Evolutionary conservation across 1,140 invertebrate genomes (phyloP).

Genomic region (Steinernema feltiae): DNA sequence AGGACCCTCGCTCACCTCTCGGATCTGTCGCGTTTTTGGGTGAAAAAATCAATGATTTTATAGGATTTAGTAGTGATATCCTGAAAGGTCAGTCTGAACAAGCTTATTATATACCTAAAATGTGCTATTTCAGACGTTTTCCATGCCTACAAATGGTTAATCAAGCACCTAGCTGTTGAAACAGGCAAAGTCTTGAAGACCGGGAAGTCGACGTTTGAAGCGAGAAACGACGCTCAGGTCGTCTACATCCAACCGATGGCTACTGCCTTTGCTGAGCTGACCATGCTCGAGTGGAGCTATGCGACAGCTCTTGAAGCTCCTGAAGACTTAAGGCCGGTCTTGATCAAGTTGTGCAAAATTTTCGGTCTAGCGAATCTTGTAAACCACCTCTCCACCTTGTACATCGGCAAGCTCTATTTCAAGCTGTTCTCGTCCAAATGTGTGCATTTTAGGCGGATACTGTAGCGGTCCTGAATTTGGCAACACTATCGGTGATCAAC

Average conservation of each 20-base stretch:
- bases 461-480: slow-evolving; percentile 34
- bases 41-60: not conserved
- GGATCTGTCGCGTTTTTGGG: slow-evolving; percentile 24
- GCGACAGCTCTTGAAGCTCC: not conserved
- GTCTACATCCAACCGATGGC: slow-evolving; percentile 1
- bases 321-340: slow-evolving; percentile 60
- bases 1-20: slow-evolving; percentile 2
- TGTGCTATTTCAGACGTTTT: too few relatives aligned
- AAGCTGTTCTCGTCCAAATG: too few relatives aligned
- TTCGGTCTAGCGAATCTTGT: slow-evolving; percentile 71
- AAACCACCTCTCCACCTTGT: slow-evolving; percentile 70
- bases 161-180: slow-evolving; percentile 18
- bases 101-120: slow-evolving; percentile 12
- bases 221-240: slow-evolving; percentile 31
- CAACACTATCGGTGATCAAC: not conserved
- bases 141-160: slow-evolving; percentile 31
- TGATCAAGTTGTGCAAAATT: slow-evolving; percentile 67
- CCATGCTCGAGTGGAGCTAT: slow-evolving; percentile 26
- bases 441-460: slow-evolving; percentile 48
- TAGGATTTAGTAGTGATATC: not conserved
- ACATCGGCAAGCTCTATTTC: slow-evolving; percentile 63
- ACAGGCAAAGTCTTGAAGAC: slow-evolving; percentile 16
- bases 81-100: not conserved
- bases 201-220: slow-evolving; percentile 26
- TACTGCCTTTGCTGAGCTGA: slow-evolving; percentile 27